Percentiles rank a stretch among this genome's conserved stretches.
Conservation (phyloP, 2,113 vertebrate genomes). For the Bettongia penicillata region DNA sequence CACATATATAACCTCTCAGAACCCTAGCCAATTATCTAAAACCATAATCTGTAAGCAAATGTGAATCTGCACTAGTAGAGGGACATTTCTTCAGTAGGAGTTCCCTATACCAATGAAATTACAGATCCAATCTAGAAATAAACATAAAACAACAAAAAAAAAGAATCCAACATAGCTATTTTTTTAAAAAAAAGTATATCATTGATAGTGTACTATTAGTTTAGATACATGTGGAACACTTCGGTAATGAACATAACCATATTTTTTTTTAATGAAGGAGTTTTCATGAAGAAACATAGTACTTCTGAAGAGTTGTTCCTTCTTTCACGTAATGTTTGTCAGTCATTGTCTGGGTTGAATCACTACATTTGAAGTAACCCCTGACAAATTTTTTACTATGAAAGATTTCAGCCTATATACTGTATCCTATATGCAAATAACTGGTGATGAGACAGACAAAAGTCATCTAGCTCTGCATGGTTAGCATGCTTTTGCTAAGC, state of each 20-base stretch:
- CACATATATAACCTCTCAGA: not conserved
- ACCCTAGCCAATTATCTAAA: not conserved
- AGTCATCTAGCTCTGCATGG: conserved; percentile 21
- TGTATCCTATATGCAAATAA: not conserved
- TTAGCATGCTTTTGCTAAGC: conserved; percentile 47
- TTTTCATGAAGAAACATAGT: not conserved
- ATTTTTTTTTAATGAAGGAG: not conserved
- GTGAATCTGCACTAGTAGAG: not conserved
- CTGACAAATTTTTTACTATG: not conserved
- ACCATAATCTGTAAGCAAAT: not conserved
- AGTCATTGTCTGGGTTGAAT: not conserved
- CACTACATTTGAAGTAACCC: not conserved
- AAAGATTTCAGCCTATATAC: not conserved
- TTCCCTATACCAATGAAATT: not conserved
- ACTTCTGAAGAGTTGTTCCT: conserved; percentile 26
- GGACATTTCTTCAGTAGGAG: not conserved
- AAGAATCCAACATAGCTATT: not conserved
- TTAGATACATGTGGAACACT: not conserved
- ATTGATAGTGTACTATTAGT: not conserved
- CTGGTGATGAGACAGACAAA: not conserved
- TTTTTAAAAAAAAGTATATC: not conserved
- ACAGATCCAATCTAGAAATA: not conserved
- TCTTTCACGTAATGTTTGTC: conserved; percentile 5
- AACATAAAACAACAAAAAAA: not conserved
- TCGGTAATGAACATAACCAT: not conserved